A percentile compares a stretch with the other conserved stretches of the same genome.
Evolutionary conservation across 2,113 vertebrate species (phyloP).

Genomic region (Anoplopoma fimbria): DNA sequence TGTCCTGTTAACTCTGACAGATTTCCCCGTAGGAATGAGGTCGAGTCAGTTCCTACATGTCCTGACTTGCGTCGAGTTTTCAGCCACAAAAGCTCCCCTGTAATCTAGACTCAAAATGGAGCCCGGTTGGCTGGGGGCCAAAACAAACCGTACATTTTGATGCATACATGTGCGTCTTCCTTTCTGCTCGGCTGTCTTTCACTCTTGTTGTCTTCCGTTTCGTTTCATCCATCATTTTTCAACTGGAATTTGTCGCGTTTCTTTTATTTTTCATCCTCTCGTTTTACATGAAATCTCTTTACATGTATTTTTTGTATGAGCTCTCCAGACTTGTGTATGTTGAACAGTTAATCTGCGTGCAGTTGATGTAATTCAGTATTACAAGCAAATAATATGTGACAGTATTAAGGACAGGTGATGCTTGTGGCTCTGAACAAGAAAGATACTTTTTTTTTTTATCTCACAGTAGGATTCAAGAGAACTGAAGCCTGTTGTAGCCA

Average conservation of each 20-base stretch:
- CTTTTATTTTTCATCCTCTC: slow-evolving; percentile 38
- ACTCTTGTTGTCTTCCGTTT: not conserved
- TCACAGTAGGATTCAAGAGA: not conserved
- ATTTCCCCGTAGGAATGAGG: slow-evolving; percentile 52
- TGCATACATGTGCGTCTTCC: slow-evolving; percentile 14
- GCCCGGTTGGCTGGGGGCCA: slow-evolving; percentile 31
- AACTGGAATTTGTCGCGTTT: slow-evolving; percentile 85
- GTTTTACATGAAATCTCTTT: slow-evolving; percentile 45
- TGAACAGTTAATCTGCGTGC: slow-evolving; percentile 65
- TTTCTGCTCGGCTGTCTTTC: not conserved
- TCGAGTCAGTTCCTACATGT: slow-evolving; percentile 37
- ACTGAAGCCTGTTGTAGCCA: not conserved
- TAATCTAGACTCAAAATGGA: slow-evolving; percentile 60
- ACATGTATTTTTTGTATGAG: slow-evolving; percentile 84
- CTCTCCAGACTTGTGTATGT: slow-evolving; percentile 80
- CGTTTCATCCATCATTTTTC: slow-evolving; percentile 24
- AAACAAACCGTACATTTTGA: slow-evolving; percentile 27
- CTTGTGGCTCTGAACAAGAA: slow-evolving; percentile 40
- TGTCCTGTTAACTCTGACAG: slow-evolving; percentile 29
- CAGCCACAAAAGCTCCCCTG: slow-evolving; percentile 37
- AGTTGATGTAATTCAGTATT: slow-evolving; percentile 73
- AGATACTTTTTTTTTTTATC: slow-evolving; percentile 44
- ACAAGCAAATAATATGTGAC: slow-evolving; percentile 58
- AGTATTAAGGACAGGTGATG: slow-evolving; percentile 69
- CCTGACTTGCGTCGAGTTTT: slow-evolving; percentile 32